These are phyloP conservation scores for Panorpa germanica DNA, from an alignment of 2,888 invertebrate genomes.

Conservation along the genomic window DNA sequence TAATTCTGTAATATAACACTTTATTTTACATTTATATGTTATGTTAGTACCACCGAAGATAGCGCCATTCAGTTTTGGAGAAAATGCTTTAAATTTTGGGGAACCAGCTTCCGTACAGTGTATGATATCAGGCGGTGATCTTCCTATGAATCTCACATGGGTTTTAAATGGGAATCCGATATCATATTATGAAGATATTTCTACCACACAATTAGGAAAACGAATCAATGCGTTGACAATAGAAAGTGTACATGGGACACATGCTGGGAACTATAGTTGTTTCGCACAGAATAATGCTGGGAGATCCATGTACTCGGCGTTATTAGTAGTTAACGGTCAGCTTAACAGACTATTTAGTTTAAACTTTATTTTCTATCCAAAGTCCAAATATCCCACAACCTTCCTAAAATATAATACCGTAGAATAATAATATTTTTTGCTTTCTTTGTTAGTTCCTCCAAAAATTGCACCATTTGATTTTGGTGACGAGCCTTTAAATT, in stretches of 20 bases:
- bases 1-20: not conserved
- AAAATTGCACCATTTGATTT: conserved; percentile 35
- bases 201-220: conserved; percentile 17
- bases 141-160: conserved; percentile 33
- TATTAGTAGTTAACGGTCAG: conserved; percentile 41
- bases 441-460: conserved; percentile 30
- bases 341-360: too few relatives aligned
- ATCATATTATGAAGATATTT: conserved; percentile 10
- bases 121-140: conserved; percentile 32
- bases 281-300: conserved; percentile 44
- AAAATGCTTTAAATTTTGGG: conserved; percentile 30
- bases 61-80: conserved; percentile 24
- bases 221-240: conserved; percentile 41
- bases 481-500: conserved; percentile 36
- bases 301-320: conserved; percentile 34
- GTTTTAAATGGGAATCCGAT: conserved; percentile 22
- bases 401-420: too few relatives aligned
- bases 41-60: conserved; percentile 21
- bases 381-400: too few relatives aligned
- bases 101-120: conserved; percentile 29
- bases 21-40: conserved; percentile 1
- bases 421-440: too few relatives aligned
- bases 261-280: conserved; percentile 43
- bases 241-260: conserved; percentile 40
- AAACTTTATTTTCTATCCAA: too few relatives aligned